Base-by-base conservation (phyloP, 2,113 vertebrate genomes). In the Boleophthalmus pectinirostris region DNA sequence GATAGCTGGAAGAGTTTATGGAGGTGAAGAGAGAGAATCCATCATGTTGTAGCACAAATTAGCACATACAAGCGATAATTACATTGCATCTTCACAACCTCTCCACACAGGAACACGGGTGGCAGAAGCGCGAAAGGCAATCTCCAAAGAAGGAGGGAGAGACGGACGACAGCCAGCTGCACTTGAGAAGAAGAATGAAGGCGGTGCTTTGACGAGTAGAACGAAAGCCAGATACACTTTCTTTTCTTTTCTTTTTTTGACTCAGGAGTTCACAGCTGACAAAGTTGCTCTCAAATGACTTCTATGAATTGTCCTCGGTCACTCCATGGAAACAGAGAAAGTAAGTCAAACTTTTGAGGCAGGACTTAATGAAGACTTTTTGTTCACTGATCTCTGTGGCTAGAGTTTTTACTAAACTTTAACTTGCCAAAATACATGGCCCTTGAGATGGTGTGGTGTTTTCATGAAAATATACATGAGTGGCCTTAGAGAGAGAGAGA, bases 251-350 rank as follows among this genome's bases (percentile, higher is more conserved):
- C 24, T 75, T 73, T 1, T 35, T 49, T 60, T 5, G 6, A 63
- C 29, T 78, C 5, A 21, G 20, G 57, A 60, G 49, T 38, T 33
- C 33, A 38, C 60, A 0, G 33, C 47, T 46, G 66, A 78, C 20
- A 68, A 79, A 38, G 45, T 71, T 70, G 43, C 61, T 70, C 60
- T 77, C 47, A 49, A 72, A 66, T 75, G 68, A 82, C 54, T 83
- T 79, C 56, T 71, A 47, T 65, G 65, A 78, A 78, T 60, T 61
- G 61, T 29, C 45, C 14, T 12, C 72, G n/a, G 47, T 70, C 47
- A 63, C 56, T 13, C 58, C 70, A 66, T 18, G 23, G 53, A 73
- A 66, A 35, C 53, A 80, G 64, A 51, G 29, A 78, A 53, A 63
- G 57, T 68, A 14, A 21, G 51, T 54, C 10, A 11, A 1, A 43